Base-by-base conservation (phyloP, 2,797 vertebrate species). In the Sandelia bainsii region DNA sequence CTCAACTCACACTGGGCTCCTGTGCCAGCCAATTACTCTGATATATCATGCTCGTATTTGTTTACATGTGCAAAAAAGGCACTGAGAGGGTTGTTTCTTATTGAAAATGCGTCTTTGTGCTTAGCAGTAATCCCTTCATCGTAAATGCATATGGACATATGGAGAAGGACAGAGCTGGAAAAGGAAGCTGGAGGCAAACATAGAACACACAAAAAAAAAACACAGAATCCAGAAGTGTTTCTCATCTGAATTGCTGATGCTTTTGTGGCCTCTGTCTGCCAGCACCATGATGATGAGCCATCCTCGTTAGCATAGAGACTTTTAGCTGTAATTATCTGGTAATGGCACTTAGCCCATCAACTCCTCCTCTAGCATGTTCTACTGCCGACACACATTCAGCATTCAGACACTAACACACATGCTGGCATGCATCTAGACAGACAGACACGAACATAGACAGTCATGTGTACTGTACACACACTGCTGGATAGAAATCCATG, bases 241-340 rank as follows among this genome's bases (percentile, higher is more conserved):
- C 72, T 81, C 80, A 86, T 91, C 79, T 87, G 82, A 90, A 85
- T 78, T 90, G 88, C 82, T 87, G 80, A 92, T 89, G 77, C 83
- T 86, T 85, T 63, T 59, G 67, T 67, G 71, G 78, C 53, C 60
- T 75, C 62, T 61, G 79, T 86, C 70, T 84, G 84, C 75, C 79
- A 79, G 76, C 71, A 17, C 62, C 62, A 9, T 60, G 69, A 81
- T 78, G 87, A 91, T 87, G 82, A 89, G 81, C 65, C 32, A 10
- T 78, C 62, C 83, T 90, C 69, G 64, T 93, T 90, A 87, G 83
- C 75, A 75, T 71, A 52, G 59, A 77, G 81, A 88, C 83, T 90
- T 90, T 90, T 87, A 88, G 85, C 82, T 66, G 68, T 88, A 91
- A 92, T 93, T 91, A 90, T 91, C 84, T 72, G 65, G 68, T 91